Conservation (phyloP, 2,797 vertebrate genomes). For the Todus mexicanus region DNA sequence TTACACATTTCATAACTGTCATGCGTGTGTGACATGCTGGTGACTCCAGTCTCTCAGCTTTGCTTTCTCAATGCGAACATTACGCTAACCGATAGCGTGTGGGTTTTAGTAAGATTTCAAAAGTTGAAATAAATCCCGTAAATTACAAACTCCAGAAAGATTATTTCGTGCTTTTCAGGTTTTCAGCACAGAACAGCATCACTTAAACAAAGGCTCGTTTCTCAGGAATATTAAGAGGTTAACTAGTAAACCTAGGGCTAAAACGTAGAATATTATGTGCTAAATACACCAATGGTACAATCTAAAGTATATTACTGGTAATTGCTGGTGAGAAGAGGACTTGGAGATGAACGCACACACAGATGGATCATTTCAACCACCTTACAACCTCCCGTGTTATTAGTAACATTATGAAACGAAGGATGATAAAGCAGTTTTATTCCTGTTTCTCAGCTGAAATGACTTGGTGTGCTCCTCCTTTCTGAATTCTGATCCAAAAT, state of each 20-base stretch:
- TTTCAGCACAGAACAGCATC: not conserved
- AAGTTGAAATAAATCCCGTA: not conserved
- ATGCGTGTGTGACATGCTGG: not conserved
- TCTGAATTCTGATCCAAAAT: not conserved
- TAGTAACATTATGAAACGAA: not conserved
- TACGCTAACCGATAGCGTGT: not conserved
- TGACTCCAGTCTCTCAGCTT: not conserved
- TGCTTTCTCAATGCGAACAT: conserved; percentile 8
- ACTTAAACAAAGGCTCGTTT: not conserved
- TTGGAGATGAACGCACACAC: not conserved
- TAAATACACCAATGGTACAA: not conserved
- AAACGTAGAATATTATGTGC: not conserved
- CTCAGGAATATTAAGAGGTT: not conserved
- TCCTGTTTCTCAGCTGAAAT: not conserved
- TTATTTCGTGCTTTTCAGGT: not conserved
- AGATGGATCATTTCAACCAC: not conserved
- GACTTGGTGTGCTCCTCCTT: not conserved
- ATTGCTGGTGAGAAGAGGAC: not conserved
- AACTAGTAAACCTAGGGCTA: not conserved
- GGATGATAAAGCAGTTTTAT: not conserved
- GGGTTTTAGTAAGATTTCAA: not conserved
- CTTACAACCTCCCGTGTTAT: not conserved
- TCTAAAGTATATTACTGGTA: not conserved
- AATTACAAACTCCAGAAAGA: not conserved
- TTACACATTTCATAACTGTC: not conserved